Evolutionary conservation across 2,888 invertebrate genomes (phyloP), one percentile per base, ranked within the genome.

Genomic region (Eupithecia insigniata): DNA sequence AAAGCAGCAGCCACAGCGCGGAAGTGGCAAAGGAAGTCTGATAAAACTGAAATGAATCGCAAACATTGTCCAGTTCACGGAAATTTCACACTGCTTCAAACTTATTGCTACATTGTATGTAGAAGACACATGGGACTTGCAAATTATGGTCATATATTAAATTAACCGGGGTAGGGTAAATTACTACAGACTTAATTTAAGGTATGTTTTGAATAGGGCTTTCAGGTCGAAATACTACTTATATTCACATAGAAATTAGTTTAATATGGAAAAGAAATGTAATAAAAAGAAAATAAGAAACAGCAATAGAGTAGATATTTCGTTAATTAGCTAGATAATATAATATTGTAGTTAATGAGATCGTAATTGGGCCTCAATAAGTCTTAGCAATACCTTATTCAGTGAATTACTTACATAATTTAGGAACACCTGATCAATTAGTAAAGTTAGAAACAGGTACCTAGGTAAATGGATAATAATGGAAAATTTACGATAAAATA

Each of bases 11-110:
- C 80, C 85, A 83, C 83, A 79, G 84, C 83, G 85, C 92, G 92
- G 92, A 93, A 93, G 85, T 81, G 82, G 79, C 83, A 85, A 84
- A 90, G 92, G 93, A 93, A 92, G 87, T 84, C 79, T 85, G 93
- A 93, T 93, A 93, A 90, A 86, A 85, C 82, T 85, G 77, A 76
- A 80, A 85, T 86, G 86, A 88, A 86, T 86, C 83, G 87, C 83
- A 82, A 84, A 86, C 90, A 84, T 85, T 90, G 89, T 87, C 85
- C 88, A 83, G 76, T 85, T 82, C 77, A 72, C 80, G 82, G 82
- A 82, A 80, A 79, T 75, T 77, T 77, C 64, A 67, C 69, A 58
- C 73, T 61, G 64, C 55, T 67, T 69, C 67, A 72, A 75, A 78
- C 36, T 60, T 60, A 65, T 18, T 58, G 16, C 18, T 64, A 51